phyloP scores from a whole-genome alignment of 2,113 vertebrate genomes.

The Ploceus nigricollis region DNA sequence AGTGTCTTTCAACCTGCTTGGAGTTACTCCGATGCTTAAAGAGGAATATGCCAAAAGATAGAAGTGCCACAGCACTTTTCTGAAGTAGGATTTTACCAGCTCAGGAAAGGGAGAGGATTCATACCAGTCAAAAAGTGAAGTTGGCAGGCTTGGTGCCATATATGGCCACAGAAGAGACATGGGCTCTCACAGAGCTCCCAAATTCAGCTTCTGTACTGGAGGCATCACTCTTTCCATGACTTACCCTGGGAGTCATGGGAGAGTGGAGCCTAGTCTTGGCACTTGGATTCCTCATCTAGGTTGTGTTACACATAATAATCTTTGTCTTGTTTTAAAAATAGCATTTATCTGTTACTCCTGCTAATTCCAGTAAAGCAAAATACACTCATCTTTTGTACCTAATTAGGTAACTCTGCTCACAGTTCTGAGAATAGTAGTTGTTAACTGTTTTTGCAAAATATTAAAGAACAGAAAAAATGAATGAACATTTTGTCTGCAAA shows the following conservation, averaged over 20 bases:
- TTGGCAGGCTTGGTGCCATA: neutral
- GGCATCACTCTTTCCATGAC: neutral
- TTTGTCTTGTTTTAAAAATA: neutral
- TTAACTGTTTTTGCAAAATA: neutral
- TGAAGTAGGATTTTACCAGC: neutral
- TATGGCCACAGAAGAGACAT: neutral
- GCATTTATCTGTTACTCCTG: neutral
- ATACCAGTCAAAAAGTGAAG: neutral
- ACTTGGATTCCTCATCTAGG: neutral
- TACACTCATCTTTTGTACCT: neutral
- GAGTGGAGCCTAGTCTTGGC: neutral
- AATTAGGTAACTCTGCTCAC: neutral
- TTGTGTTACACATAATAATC: neutral
- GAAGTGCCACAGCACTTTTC: neutral
- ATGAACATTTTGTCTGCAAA: neutral
- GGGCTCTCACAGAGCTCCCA: neutral
- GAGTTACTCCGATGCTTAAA: neutral
- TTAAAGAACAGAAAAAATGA: neutral
- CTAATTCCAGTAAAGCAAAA: neutral
- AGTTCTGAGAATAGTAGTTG: neutral
- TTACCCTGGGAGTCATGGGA: neutral
- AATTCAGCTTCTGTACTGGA: neutral
- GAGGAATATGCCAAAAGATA: neutral
- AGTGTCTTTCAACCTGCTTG: neutral
- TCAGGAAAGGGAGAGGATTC: neutral